A percentile compares a stretch with the other conserved stretches of the same genome.
These are phyloP conservation scores for Agrypnia vestita DNA, from an alignment of 1,140 invertebrate genomes.

Conservation along the genomic window DNA sequence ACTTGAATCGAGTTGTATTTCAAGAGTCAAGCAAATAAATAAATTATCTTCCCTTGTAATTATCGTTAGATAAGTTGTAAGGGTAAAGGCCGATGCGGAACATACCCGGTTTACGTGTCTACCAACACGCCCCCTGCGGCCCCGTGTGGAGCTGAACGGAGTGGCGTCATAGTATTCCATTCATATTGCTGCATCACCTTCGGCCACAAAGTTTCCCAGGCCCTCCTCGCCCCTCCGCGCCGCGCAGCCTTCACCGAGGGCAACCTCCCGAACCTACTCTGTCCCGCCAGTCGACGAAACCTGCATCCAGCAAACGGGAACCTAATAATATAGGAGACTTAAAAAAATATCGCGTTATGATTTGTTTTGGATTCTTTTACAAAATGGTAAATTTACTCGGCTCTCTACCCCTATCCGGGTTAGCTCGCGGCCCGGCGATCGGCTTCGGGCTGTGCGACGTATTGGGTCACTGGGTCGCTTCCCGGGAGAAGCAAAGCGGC, in stretches of 20 bases:
- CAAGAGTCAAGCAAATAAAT: too few species aligned
- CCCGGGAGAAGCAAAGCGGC: constrained; percentile 59
- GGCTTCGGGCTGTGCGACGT: constrained; percentile 50
- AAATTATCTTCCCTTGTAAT: too few species aligned
- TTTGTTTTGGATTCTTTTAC: neutral
- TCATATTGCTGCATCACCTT: constrained; percentile 34
- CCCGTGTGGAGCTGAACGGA: constrained; percentile 20
- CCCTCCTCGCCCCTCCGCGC: neutral
- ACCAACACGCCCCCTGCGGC: constrained; percentile 6
- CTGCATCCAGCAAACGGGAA: neutral
- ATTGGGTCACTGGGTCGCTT: constrained; percentile 59
- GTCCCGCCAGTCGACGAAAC: neutral
- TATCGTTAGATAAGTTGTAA: too few species aligned
- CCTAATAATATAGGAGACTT: neutral
- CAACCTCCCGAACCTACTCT: constrained; percentile 12
- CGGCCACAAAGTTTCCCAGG: constrained; percentile 9
- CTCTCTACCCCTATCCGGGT: neutral
- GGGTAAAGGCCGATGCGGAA: too few species aligned
- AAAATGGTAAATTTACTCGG: neutral
- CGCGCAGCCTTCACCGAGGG: neutral
- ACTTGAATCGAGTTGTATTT: too few species aligned
- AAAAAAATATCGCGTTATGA: neutral
- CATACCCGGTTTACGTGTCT: too few species aligned
- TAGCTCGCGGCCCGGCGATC: constrained; percentile 21
- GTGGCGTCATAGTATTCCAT: constrained; percentile 50